Evolutionary conservation across 2,888 invertebrate species (phyloP).

Genomic region (Cancer borealis): DNA sequence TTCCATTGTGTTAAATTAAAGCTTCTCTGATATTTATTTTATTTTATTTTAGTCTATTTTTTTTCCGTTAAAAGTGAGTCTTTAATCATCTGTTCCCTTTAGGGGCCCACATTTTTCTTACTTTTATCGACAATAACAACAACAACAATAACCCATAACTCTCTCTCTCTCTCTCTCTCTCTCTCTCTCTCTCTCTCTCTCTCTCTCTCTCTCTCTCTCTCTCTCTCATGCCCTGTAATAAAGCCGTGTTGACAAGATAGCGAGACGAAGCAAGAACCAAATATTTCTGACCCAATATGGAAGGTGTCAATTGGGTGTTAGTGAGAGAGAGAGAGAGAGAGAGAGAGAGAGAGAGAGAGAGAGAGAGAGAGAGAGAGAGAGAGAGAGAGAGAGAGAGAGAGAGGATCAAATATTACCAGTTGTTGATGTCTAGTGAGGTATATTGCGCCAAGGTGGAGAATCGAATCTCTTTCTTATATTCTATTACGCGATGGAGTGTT

Average conservation of each 20-base stretch:
- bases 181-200: slow-evolving; percentile 9
- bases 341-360: too few relatives aligned
- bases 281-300: slow-evolving; percentile 14
- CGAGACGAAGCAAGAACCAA: background rate
- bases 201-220: background rate
- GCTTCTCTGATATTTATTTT: too few relatives aligned
- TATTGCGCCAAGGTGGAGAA: background rate
- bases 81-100: too few relatives aligned
- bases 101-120: too few relatives aligned
- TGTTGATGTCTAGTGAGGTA: background rate
- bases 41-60: too few relatives aligned
- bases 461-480: background rate
- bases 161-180: slow-evolving; percentile 1
- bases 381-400: too few relatives aligned
- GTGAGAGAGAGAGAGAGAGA: background rate
- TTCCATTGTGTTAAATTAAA: too few relatives aligned
- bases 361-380: too few relatives aligned
- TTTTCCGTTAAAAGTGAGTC: too few relatives aligned
- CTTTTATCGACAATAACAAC: background rate
- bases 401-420: background rate
- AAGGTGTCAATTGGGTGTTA: slow-evolving; percentile 4
- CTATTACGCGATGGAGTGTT: background rate
- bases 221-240: background rate
- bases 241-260: slow-evolving; percentile 12
- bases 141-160: background rate